Evolutionary conservation across 2,888 invertebrate genomes (phyloP).

Genomic region (Campaea margaritaria): DNA sequence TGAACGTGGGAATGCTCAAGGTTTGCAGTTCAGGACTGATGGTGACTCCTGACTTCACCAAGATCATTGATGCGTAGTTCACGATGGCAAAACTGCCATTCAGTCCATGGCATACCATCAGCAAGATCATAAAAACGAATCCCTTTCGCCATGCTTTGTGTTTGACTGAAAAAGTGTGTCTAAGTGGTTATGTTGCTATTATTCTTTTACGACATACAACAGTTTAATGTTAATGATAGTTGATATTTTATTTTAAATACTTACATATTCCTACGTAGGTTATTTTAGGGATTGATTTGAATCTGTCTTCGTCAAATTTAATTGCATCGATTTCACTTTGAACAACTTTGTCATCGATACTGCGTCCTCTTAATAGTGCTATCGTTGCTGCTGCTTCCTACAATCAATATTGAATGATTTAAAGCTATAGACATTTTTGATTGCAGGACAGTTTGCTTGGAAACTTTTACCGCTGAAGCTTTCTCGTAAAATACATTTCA

Average conservation of each 20-base stretch:
- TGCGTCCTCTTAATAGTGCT: slow-evolving; percentile 58
- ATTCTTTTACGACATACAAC: too few species aligned
- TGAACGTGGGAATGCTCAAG: slow-evolving; percentile 53
- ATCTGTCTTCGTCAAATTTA: slow-evolving; percentile 56
- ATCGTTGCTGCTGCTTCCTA: slow-evolving; percentile 58
- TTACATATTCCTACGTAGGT: slow-evolving; percentile 61
- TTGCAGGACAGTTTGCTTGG: too few species aligned
- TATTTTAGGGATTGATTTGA: slow-evolving; percentile 58
- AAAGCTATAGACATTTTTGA: too few species aligned
- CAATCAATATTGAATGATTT: not conserved
- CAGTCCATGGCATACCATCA: slow-evolving; percentile 45
- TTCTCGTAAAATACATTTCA: too few species aligned
- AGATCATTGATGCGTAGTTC: slow-evolving; percentile 54
- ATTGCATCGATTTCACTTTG: slow-evolving; percentile 57
- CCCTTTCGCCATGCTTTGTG: slow-evolving; percentile 57
- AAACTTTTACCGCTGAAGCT: too few species aligned
- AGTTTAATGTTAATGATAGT: too few species aligned
- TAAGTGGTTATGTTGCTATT: too few species aligned
- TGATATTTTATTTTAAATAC: too few species aligned
- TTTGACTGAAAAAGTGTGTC: slow-evolving; percentile 54
- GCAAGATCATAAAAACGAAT: slow-evolving; percentile 44
- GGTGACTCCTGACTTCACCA: slow-evolving; percentile 47
- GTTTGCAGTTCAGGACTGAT: slow-evolving; percentile 54
- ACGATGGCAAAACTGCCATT: slow-evolving; percentile 54
- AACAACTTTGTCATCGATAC: slow-evolving; percentile 54